Conservation (phyloP, 2,113 vertebrate species). For the Rhinichthys klamathensis region DNA sequence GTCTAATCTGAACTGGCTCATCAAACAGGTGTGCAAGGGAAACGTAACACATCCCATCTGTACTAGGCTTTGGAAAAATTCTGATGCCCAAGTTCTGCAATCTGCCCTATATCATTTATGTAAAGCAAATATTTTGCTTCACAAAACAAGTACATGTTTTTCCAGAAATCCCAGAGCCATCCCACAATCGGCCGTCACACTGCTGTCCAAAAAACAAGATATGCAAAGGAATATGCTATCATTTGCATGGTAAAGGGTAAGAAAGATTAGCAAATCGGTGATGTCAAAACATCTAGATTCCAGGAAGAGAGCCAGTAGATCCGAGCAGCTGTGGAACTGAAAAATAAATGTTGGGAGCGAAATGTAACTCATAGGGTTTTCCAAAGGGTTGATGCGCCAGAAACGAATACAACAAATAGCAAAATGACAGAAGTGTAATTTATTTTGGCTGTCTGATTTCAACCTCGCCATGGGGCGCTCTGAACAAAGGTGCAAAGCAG, state of each 20-base stretch:
- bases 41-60: neutral
- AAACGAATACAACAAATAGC: neutral
- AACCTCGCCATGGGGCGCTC: neutral
- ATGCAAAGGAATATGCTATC: slow-evolving; percentile 61
- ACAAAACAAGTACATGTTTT: slow-evolving; percentile 12
- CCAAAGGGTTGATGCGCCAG: slow-evolving; percentile 26
- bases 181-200: slow-evolving; percentile 19
- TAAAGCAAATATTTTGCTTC: neutral
- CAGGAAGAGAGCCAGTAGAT: slow-evolving; percentile 55
- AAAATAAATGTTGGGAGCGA: slow-evolving; percentile 45
- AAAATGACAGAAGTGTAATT: slow-evolving; percentile 24
- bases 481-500: slow-evolving; percentile 30
- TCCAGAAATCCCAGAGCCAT: slow-evolving; percentile 3
- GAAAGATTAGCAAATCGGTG: slow-evolving; percentile 58
- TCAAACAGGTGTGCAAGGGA: slow-evolving; percentile 59
- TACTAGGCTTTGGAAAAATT: slow-evolving; percentile 20
- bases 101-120: slow-evolving; percentile 17
- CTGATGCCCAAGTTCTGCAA: slow-evolving; percentile 6
- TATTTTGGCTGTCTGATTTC: slow-evolving; percentile 3
- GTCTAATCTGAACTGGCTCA: slow-evolving; percentile 56
- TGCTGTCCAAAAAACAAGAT: slow-evolving; percentile 44
- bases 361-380: slow-evolving; percentile 37
- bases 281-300: slow-evolving; percentile 56
- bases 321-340: slow-evolving; percentile 36
- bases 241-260: slow-evolving; percentile 62